These are phyloP conservation scores for Coendou prehensilis DNA, from an alignment of 2,797 vertebrate genomes.

Conservation along the genomic window DNA sequence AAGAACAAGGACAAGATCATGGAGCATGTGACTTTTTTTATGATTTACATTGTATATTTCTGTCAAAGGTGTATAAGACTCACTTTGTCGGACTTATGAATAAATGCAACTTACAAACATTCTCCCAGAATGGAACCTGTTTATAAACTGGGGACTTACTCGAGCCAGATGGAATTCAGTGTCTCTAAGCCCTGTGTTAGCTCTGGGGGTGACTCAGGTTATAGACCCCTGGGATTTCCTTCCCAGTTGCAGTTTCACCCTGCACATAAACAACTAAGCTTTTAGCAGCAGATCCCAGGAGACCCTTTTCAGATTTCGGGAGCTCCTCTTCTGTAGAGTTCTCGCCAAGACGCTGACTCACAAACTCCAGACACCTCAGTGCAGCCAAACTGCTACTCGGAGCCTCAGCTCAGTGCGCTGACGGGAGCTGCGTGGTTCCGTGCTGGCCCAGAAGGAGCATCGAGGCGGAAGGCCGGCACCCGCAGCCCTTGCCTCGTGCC, in stretches of 20 bases:
- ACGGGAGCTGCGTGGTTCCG: accelerated
- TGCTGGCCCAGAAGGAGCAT: not conserved
- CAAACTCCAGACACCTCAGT: not conserved
- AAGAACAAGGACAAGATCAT: not conserved
- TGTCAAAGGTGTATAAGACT: not conserved
- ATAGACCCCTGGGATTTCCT: not conserved
- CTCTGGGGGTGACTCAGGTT: not conserved
- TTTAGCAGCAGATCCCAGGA: not conserved
- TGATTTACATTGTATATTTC: not conserved
- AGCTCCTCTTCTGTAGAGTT: not conserved
- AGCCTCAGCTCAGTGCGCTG: too few relatives aligned
- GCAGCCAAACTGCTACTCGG: not conserved
- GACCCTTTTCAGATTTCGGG: not conserved
- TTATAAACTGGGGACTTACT: not conserved
- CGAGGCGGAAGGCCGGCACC: not conserved
- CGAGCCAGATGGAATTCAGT: not conserved
- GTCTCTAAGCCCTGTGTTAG: too few relatives aligned
- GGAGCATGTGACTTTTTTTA: not conserved
- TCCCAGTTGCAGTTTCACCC: not conserved
- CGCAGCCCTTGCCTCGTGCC: not conserved
- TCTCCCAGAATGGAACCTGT: not conserved
- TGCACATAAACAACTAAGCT: not conserved
- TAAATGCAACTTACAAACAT: not conserved
- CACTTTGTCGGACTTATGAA: not conserved
- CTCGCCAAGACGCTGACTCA: not conserved